Conservation (phyloP, 2,888 invertebrate species). For the Cosmia trapezina region DNA sequence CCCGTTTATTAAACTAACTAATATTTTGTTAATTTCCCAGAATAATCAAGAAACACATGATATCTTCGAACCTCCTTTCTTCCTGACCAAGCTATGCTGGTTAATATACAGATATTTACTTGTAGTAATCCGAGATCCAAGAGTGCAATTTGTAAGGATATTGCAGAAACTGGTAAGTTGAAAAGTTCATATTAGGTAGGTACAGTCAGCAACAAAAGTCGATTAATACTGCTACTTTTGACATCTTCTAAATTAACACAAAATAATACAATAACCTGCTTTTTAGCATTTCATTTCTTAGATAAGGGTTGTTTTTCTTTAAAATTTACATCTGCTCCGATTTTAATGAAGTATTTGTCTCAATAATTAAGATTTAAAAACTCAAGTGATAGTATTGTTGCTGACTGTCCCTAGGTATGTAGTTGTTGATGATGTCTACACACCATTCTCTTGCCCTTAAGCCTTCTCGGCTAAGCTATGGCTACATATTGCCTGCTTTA, state of each 20-base stretch:
- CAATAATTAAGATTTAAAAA: no score
- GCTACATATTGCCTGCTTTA: background rate
- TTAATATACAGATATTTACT: conserved; percentile 94
- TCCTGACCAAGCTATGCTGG: conserved; percentile 93
- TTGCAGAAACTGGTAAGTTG: conserved; percentile 95
- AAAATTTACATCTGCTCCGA: no score
- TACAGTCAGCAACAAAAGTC: no score
- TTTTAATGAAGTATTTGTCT: no score
- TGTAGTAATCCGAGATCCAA: conserved; percentile 94
- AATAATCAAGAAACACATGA: conserved; percentile 59
- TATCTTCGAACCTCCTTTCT: conserved; percentile 91
- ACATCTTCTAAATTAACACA: no score
- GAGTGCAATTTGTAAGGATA: conserved; percentile 94
- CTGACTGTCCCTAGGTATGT: no score
- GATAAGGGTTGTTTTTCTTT: no score
- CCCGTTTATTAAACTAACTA: background rate
- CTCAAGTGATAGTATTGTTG: no score
- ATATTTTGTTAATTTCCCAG: conserved; percentile 54
- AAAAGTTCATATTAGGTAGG: background rate
- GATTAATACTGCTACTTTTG: no score
- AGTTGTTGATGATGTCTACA: no score
- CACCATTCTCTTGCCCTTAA: background rate
- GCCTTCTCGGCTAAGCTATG: background rate
- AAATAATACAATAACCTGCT: no score
- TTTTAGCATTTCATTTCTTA: no score